Conservation (phyloP, 2,888 invertebrate genomes). For the Nephrotoma flavescens region DNA sequence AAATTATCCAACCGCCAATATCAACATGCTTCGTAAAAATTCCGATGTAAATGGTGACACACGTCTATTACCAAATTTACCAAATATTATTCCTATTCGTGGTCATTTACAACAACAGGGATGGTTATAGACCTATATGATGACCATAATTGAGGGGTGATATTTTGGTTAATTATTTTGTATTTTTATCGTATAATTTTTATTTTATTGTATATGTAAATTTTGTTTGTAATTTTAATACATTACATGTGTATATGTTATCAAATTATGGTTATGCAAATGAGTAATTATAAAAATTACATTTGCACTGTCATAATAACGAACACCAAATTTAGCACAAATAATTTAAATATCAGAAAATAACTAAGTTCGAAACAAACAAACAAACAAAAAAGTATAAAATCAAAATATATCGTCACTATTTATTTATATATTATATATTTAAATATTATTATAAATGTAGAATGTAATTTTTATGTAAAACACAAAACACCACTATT, state of each 20-base stretch:
- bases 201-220: not conserved
- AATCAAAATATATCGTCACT: not conserved
- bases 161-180: not conserved
- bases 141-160: not conserved
- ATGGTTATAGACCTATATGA: conserved; percentile 7
- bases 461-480: not conserved
- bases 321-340: not conserved
- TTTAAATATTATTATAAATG: not conserved
- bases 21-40: not conserved
- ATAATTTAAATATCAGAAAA: not conserved
- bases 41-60: conserved; percentile 6
- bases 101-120: conserved; percentile 13
- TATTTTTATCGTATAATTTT: not conserved
- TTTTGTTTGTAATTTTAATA: not conserved
- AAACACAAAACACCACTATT: not conserved
- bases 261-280: not conserved
- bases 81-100: conserved; percentile 11
- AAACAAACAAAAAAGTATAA: not conserved
- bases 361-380: not conserved
- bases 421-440: not conserved
- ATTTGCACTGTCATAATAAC: not conserved
- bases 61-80: conserved; percentile 10
- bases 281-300: not conserved
- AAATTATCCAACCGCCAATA: not conserved
- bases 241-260: not conserved